Evolutionary conservation across 2,888 invertebrate species (phyloP), one percentile per base, ranked within the genome.

Genomic region (Philaethria dido): DNA sequence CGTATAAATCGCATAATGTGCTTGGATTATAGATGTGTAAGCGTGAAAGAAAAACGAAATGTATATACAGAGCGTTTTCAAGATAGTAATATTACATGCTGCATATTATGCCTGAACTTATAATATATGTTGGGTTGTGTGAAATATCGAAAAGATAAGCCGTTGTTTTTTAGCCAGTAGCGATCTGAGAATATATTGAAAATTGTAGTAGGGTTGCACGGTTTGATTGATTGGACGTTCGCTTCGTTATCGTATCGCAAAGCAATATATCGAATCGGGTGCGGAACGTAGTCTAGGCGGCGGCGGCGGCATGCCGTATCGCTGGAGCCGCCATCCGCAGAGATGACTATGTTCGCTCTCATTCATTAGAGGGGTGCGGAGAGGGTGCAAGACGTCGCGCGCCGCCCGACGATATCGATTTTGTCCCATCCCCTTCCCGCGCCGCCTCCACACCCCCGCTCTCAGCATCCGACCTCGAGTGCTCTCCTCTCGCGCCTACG

Each of bases 381-480:
- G 86, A 75, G 80, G 83, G 85, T 71, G 75, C 87, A 91, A 92
- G 91, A 91, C 91, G 91, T 89, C 91, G 91, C 90, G 91, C 92
- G 86, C 89, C 90, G 90, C 90, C 90, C 89, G 88, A 88, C 89
- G 80, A 83, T 92, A 92, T 92, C 92, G 92, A 92, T 92, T 92
- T 91, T 91, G 86, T 87, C 85, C 88, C 87, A 85, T 85, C 85
- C 85, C 79, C 83, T 82, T 80, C 82, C 83, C 85, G 82, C 85
- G 77, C 82, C 77, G 76, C 74, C 82, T 76, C 79, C 83, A 73
- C 82, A 76, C 75, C 83, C 80, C 83, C 87, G 86, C 87, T 86
- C 89, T 89, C 92, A 92, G 91, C 92, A 90, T 92, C 92, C 92
- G 88, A 91, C 89, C 91, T 91, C 92, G 91, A 92, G 92, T 89